These are phyloP conservation scores for Lordiphosa andalusiaca DNA, from an alignment of 2,888 invertebrate genomes.

Conservation along the genomic window DNA sequence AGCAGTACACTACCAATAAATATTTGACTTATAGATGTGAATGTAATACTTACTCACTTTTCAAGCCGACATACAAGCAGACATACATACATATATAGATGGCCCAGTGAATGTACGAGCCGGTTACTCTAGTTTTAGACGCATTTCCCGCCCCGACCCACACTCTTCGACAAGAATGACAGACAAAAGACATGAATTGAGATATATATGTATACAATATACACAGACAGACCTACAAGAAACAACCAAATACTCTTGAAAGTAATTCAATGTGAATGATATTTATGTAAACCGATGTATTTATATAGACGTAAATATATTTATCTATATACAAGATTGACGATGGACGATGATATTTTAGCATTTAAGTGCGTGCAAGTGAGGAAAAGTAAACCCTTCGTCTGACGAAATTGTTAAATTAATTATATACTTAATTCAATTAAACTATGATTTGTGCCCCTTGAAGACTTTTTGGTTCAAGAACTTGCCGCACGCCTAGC, in stretches of 20 bases:
- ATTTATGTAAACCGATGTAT: constrained; percentile 42
- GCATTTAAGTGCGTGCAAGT: constrained; percentile 58
- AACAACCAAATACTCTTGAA: constrained; percentile 3
- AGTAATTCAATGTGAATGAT: constrained; percentile 28
- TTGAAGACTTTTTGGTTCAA: not conserved
- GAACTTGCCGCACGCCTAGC: constrained; percentile 49
- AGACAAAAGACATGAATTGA: constrained; percentile 9
- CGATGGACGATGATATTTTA: constrained; percentile 43
- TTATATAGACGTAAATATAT: constrained; percentile 42
- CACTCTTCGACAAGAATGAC: constrained; percentile 1
- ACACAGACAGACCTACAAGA: constrained; percentile 13
- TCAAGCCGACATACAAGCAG: not conserved
- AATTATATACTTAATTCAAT: constrained; percentile 44
- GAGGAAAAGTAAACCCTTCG: constrained; percentile 30
- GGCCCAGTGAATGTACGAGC: constrained; percentile 7
- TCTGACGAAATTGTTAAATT: constrained; percentile 57
- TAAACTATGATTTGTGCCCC: constrained; percentile 17
- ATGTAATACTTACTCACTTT: no score
- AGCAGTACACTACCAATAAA: no score
- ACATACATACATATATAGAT: constrained; percentile 13
- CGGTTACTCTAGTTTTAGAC: constrained; percentile 32
- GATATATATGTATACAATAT: constrained; percentile 22
- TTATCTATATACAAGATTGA: constrained; percentile 50
- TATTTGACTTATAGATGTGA: not conserved
- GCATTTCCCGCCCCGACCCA: constrained; percentile 14